Base-by-base conservation (phyloP, 2,113 vertebrate genomes). In the Hippocampus zosterae region DNA sequence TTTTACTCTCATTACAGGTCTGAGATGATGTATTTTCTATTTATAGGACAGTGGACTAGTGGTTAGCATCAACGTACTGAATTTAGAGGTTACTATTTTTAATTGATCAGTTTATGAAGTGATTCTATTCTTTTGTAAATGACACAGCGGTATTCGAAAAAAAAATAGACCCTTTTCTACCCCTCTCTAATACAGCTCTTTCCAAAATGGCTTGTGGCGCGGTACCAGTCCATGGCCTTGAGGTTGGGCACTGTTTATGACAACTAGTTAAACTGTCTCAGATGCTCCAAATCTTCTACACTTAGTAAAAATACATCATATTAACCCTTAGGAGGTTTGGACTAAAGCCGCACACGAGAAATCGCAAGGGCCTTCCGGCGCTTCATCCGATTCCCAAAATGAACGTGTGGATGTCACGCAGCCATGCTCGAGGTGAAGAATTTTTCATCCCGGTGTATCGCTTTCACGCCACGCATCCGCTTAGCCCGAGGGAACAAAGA, bases 391-490 rank as follows among this genome's bases (percentile, higher is more conserved):
- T 37, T 37, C 33, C 27, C 57, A 15, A 18, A 60, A 23, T 8
- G 6, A 29, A 60, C 57, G 27, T 33, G 57, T 33, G 57, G 42
- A n/a, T 12, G 7, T 46, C 63, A 27, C 7, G 63, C 13, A 25
- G 23, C 16, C 63, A 46, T 25, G 63, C 63, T 23, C 46, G 42
- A 8, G 9, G 63, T 41, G 21, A 46, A 46, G 23, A 44, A 1
- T 21, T 25, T 65, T 65, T 64, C 40, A 64, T 46, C 41, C 63
- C 42, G 42, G 63, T 46, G 41, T 65, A 65, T 65, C 63, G 19
- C 27, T 27, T 25, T 42, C 63, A 46, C n/a, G 41, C n/a, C 63
- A 65, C n/a, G 16, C 41, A 25, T 65, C 63, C 13, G 42, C 63
- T 65, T n/a, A 23, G n/a, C 63, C 63, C 63, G 63, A 16, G 41